phyloP scores from a whole-genome alignment of 2,113 vertebrate genomes.

The Lipotes vexillifer region DNA sequence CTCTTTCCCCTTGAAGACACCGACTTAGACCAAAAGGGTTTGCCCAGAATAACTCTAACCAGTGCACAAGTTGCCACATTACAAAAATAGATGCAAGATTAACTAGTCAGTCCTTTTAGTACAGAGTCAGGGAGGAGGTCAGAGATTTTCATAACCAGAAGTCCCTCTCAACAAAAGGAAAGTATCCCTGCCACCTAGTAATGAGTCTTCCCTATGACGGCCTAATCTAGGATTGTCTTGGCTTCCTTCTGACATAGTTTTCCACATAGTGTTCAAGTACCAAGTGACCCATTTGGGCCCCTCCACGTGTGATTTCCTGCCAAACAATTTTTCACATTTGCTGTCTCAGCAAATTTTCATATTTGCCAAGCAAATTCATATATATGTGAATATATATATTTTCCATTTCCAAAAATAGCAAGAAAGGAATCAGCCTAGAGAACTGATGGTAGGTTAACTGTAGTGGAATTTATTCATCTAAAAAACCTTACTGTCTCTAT shows the following conservation, averaged over 20 bases:
- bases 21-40: neutral
- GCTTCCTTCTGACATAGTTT: slow-evolving; percentile 7
- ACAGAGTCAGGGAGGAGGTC: neutral
- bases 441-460: neutral
- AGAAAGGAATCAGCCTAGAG: neutral
- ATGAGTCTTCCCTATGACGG: neutral
- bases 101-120: neutral
- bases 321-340: slow-evolving; percentile 23
- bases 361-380: neutral
- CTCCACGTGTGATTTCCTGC: neutral
- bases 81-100: slow-evolving; percentile 5
- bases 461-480: slow-evolving; percentile 1
- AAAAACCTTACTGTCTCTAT: neutral
- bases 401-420: neutral
- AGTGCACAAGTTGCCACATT: neutral
- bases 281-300: neutral
- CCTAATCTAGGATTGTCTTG: neutral
- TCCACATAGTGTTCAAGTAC: neutral
- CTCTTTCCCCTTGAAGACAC: neutral
- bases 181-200: neutral
- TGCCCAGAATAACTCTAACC: neutral
- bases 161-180: neutral
- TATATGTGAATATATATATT: neutral
- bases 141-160: slow-evolving; percentile 10
- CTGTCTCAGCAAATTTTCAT: slow-evolving; percentile 8